phyloP scores from a whole-genome alignment of 2,113 vertebrate species.

The Engystomops pustulosus region DNA sequence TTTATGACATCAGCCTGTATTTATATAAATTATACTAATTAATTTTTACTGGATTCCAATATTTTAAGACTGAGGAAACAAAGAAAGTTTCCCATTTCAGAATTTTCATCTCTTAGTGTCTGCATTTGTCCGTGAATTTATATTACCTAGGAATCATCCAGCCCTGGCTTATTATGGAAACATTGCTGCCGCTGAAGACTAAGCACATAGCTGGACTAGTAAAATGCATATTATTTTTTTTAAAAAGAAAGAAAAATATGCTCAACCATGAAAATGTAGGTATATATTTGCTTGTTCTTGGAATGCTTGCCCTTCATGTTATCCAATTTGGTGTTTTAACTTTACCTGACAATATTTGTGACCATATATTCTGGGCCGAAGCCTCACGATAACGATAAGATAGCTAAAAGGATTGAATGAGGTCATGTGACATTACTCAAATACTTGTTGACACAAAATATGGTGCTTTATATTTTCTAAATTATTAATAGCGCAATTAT shows the following conservation, averaged over 20 bases:
- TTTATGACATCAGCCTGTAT: too few species aligned
- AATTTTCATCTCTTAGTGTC: too few species aligned
- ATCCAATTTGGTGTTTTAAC: background rate
- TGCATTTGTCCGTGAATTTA: too few species aligned
- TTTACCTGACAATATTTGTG: background rate
- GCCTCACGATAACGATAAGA: background rate
- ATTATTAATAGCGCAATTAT: constrained; percentile 47
- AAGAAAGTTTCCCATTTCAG: too few species aligned
- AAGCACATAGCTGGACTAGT: background rate
- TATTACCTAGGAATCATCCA: too few species aligned
- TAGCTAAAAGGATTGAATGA: background rate
- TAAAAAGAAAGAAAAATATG: background rate
- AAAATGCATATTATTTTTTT: background rate
- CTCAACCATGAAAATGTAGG: background rate
- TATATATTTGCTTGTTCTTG: background rate
- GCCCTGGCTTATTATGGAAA: background rate
- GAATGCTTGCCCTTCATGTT: background rate
- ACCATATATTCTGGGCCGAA: background rate
- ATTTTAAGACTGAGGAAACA: too few species aligned
- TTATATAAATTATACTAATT: too few species aligned
- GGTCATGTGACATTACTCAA: constrained; percentile 19
- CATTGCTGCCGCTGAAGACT: background rate
- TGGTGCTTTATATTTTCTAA: constrained; percentile 37
- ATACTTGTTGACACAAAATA: constrained; percentile 35
- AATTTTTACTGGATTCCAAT: too few species aligned